These are phyloP conservation scores for Ploceus nigricollis DNA, from an alignment of 2,113 vertebrate genomes.

Conservation along the genomic window DNA sequence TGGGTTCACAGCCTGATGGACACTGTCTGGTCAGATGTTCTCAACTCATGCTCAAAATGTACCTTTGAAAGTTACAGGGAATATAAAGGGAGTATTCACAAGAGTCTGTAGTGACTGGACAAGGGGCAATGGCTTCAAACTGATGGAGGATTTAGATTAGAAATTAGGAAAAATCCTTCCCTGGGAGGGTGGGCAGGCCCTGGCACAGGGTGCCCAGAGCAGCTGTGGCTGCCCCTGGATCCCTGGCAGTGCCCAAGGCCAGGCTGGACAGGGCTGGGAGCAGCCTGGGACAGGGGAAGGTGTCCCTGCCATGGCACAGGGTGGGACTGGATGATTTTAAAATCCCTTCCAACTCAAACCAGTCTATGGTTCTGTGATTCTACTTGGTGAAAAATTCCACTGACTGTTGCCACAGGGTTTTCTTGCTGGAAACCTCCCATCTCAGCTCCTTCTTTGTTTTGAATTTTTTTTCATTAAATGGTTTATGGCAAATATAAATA, in stretches of 20 bases:
- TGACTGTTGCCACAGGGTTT: neutral
- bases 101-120: neutral
- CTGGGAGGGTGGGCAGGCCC: neutral
- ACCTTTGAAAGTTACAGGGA: neutral
- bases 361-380: neutral
- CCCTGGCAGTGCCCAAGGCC: neutral
- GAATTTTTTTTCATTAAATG: neutral
- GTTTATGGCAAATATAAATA: neutral
- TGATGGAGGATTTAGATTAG: too few species aligned
- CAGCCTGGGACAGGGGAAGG: rapidly evolving
- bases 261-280: neutral
- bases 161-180: neutral
- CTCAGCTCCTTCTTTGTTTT: neutral
- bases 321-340: neutral
- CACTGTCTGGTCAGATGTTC: neutral
- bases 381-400: neutral
- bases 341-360: neutral
- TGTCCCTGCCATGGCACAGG: neutral
- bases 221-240: neutral
- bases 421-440: neutral
- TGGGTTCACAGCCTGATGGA: rapidly evolving
- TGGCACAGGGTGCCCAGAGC: neutral
- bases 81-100: rapidly evolving
- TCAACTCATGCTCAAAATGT: neutral
- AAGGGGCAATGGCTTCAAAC: rapidly evolving